These are phyloP conservation scores for Pyrochroa serraticornis DNA, from an alignment of 2,888 invertebrate species.

Conservation along the genomic window DNA sequence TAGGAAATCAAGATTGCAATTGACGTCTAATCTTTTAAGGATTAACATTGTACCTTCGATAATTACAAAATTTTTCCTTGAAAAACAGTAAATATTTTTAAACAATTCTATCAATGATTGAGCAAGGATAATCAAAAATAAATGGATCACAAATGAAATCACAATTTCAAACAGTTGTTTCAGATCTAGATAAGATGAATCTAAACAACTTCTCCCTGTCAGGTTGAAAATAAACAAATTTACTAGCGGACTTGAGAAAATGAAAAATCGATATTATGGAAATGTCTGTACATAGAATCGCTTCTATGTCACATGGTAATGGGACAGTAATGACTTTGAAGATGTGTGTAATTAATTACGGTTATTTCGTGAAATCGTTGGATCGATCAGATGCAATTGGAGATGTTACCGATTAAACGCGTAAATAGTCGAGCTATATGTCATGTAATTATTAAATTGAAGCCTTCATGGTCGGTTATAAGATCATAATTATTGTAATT, in stretches of 20 bases:
- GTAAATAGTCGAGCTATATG: slow-evolving; percentile 16
- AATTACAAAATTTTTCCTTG: background rate
- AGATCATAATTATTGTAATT: slow-evolving; percentile 22
- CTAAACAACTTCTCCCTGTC: background rate
- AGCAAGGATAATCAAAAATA: slow-evolving; percentile 1
- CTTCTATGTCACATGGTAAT: slow-evolving; percentile 2
- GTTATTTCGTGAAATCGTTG: slow-evolving; percentile 1
- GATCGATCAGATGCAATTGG: background rate
- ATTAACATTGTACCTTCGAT: background rate
- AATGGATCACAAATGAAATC: slow-evolving; percentile 1
- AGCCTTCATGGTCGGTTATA: slow-evolving; percentile 3
- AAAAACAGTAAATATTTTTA: background rate
- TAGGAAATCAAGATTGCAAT: too few relatives aligned
- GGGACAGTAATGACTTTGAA: background rate
- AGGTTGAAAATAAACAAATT: background rate
- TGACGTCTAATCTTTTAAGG: too few relatives aligned
- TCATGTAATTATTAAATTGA: slow-evolving; percentile 16
- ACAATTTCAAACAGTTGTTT: slow-evolving; percentile 1
- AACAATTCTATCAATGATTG: slow-evolving; percentile 1
- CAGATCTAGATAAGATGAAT: slow-evolving; percentile 1
- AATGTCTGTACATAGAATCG: background rate
- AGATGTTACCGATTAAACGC: slow-evolving; percentile 14
- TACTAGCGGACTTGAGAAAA: background rate
- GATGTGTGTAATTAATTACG: background rate
- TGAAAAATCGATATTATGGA: background rate